Evolutionary conservation across 2,113 vertebrate species (phyloP).

Genomic region (Oceanites oceanicus): DNA sequence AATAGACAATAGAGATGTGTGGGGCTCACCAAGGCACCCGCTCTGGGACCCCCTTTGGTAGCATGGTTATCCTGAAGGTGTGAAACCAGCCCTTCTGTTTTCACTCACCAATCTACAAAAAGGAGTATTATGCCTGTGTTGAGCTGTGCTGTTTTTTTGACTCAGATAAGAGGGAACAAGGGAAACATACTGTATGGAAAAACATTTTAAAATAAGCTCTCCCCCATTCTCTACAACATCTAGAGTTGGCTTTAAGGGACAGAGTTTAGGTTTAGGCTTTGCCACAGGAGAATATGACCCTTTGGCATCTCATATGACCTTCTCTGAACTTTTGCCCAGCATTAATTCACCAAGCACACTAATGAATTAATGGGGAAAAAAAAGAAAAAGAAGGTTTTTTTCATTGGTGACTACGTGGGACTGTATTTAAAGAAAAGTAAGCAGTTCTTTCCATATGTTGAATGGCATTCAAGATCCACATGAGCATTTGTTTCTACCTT

Average conservation of each 20-base stretch:
- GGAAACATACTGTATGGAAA: neutral
- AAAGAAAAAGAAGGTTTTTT: neutral
- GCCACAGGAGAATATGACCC: neutral
- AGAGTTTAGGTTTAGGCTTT: neutral
- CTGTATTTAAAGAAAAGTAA: neutral
- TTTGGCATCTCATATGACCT: neutral
- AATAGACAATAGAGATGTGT: fast-evolving
- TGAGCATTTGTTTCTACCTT: constrained; percentile 12
- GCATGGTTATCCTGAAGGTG: neutral
- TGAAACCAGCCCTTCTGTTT: neutral
- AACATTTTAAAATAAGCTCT: neutral
- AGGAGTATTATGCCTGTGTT: neutral
- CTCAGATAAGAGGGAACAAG: neutral
- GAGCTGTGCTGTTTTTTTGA: neutral
- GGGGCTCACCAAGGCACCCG: neutral
- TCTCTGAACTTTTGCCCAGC: neutral
- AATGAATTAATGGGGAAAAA: neutral
- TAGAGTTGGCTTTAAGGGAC: neutral
- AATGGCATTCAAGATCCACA: constrained; percentile 29
- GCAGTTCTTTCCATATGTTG: neutral
- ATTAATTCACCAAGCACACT: neutral
- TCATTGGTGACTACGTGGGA: neutral
- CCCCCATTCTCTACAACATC: neutral
- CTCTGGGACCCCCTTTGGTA: neutral
- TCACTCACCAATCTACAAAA: neutral